Evolutionary conservation across 2,888 invertebrate genomes (phyloP).

Genomic region (Cremastinae sp.): DNA sequence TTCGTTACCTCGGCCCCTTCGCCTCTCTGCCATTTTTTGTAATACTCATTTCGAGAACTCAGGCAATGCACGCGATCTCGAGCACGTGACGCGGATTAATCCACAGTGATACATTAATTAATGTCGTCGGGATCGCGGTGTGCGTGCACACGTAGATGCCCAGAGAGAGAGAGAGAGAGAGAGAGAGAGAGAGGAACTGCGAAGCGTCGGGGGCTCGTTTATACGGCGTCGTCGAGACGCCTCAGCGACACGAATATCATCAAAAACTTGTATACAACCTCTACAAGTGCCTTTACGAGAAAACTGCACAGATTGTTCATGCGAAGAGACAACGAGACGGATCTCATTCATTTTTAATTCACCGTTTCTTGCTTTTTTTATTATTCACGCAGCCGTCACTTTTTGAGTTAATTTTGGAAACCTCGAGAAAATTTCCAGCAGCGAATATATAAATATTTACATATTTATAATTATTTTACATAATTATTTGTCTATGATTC

Average conservation of each 20-base stretch:
- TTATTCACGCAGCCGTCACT: too few species aligned
- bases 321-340: background rate
- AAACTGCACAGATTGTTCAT: conserved; percentile 16
- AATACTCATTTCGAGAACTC: conserved; percentile 47
- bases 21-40: conserved; percentile 2
- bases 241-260: conserved; percentile 46
- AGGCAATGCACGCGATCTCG: conserved; percentile 55
- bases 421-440: too few species aligned
- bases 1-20: background rate
- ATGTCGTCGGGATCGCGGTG: conserved; percentile 49
- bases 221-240: conserved; percentile 53
- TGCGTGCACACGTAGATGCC: conserved; percentile 24
- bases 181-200: background rate
- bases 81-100: conserved; percentile 59
- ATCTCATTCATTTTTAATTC: background rate
- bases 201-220: conserved; percentile 36
- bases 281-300: conserved; percentile 33
- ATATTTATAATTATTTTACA: too few species aligned
- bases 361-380: background rate
- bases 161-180: background rate
- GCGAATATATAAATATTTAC: too few species aligned
- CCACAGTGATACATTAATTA: conserved; percentile 61
- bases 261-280: conserved; percentile 21
- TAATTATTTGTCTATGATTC: too few species aligned
- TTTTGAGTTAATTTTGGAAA: too few species aligned